Base-by-base conservation (phyloP, 1,140 invertebrate genomes). In the Holotrichia oblita region DNA sequence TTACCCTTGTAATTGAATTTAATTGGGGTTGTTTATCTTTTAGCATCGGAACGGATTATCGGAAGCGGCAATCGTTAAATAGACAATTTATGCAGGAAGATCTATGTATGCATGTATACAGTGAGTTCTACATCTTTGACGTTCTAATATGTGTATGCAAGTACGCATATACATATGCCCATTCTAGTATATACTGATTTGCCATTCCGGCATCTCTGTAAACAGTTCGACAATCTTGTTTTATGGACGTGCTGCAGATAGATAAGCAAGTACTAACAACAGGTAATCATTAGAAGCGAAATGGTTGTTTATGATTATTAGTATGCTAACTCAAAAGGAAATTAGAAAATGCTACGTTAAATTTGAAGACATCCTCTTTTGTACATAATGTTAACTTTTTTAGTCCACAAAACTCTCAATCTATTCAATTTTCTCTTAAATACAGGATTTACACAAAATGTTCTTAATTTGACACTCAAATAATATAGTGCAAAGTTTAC, bases 1-100 rank as follows among this genome's bases (percentile, higher is more conserved):
- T 64, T 64, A 24, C 20, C 59, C 22, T 64, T 0, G 59, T 64
- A 64, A 64, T 64, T 64, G 59, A 22, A 64, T 64, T 64, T 64
- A 64, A 64, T 64, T 64, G 22, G 59, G 59, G 59, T 9, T 24
- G 22, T 64, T 64, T 64, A 24, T 64, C 59, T 64, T 22, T 64
- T 24, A 24, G 59, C 59, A 64, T 22, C 59, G 17, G 59, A 64
- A 64, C 6, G 22, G 22, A 20, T 20, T 22, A 64, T 64, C 17
- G 59, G 20, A 64, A 22, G 22, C 17, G 59, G 59, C 22, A 64
- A 64, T 64, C 59, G 59, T 64, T 64, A 10, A n/a, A 22, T 64
- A 64, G 59, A 9, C 59, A 24, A 64, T 64, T 64, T 64, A 64
- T 64, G 8, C 59, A 9, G 12, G 22, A 10, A 24, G 22, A 64